Base-by-base conservation (phyloP, 2,797 vertebrate species). In the Macropus fuliginosus region DNA sequence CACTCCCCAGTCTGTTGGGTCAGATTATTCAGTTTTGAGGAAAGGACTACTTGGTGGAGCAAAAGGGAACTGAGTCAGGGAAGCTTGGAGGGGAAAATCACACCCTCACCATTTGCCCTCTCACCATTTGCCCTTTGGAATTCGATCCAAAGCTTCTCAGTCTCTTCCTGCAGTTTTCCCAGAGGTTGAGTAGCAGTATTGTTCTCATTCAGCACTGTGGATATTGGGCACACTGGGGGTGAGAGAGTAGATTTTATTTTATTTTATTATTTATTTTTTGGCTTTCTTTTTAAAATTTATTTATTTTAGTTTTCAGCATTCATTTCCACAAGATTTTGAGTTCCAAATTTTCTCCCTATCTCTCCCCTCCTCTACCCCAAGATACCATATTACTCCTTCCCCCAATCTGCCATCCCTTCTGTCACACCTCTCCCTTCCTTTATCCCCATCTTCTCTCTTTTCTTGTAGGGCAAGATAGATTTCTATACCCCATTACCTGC, bases 171-270 rank as follows among this genome's bases (percentile, higher is more conserved):
- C 24, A 98, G 97, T 9, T 55, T 95, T 2, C 55, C 89, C 93
- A 96, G 13, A 0, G 55, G 56, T 3, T 92, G 66, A 0, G 56
- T 93, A 87, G 40, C 95, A 0, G 0, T 0, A 0, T 24, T 92
- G 57, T 90, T 95, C 94, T 97, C 91, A 0, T 98, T 98, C 92
- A 98, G 91, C 28, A 97, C 97, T 40, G 90, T 14, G 50, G 13
- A 29, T 1, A 18, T 10, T 5, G 31, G 4, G 29, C 8, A 87
- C 40, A 27, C 46, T 87, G 24, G 24, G 9, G 13, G 40, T 6
- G 21, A 10, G 40, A 46, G 74, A 8, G 14, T 12, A 0, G 59
- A 0, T 50, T 54, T 95, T 56, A 89, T 5, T 52, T 52, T 52
- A 52, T 52, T 52, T 52, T 52, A 52, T 52, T 52, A 46, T 46